Base-by-base conservation (phyloP, 1,140 invertebrate genomes). In the Drosophila simulans region DNA sequence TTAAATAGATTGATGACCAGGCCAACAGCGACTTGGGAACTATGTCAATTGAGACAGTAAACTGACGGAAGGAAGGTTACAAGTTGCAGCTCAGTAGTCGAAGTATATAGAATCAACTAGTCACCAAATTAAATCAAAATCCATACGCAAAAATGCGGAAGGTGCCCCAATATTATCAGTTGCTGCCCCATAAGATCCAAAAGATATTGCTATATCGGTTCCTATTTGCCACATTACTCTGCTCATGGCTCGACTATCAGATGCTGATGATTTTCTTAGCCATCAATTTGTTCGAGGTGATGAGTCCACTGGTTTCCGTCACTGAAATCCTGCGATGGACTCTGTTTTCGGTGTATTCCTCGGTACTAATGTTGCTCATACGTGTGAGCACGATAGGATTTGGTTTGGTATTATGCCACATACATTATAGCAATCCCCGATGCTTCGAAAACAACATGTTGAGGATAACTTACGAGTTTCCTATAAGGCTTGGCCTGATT, bases 1-100 rank as follows among this genome's bases (percentile, higher is more conserved):
- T 72, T 84, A 85, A 46, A 40, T 48, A 64, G 62, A 84, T 80
- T 85, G 81, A 85, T 80, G 81, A 62, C 52, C 69, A 39, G 37
- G 46, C 43, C 46, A 58, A 51, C 69, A 17, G 0, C 22, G 48
- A 31, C 69, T 48, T 72, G 68, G 46, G 48, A 72, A 72, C 66
- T 72, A 60, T 72, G 69, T 74, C 70, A 73, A 73, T 73, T 46
- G 57, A 53, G 70, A 46, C 54, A 73, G 49, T 48, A 54, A 59
- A 71, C 52, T 49, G 46, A 37, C 27, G 48, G 22, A 70, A 70
- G 49, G 52, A 22, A 56, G 65, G 66, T 22, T 70, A 69, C 5
- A 25, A 46, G 39, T 69, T 22, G 40, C 34, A 17, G 13, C 40
- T 22, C 37, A 54, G 25, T 13, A 46, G 37, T 35, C 58, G 10